Evolutionary conservation across 2,888 invertebrate genomes (phyloP), one percentile per base, ranked within the genome.

Genomic region (Plagodis dolabraria): DNA sequence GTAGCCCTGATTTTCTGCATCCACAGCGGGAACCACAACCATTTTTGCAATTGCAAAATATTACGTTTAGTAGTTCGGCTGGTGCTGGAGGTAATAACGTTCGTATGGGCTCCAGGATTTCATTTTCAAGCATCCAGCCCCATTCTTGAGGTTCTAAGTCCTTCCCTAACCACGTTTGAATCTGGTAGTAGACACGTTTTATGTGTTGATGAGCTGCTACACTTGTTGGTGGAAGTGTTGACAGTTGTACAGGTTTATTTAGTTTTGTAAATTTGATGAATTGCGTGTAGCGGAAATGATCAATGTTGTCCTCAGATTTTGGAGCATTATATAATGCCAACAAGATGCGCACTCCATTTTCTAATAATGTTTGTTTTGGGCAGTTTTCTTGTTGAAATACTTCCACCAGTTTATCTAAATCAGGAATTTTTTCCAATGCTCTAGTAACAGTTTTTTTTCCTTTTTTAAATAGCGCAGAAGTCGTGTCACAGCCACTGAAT

Each of bases 311-410:
- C 67, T 57, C 69, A 67, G 69, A 65, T 77, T 77, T 75, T 64
- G 77, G 70, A 79, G 75, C 76, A 75, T 74, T 75, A 71, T 79
- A 81, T 49, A 78, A 54, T 72, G 77, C 76, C 64, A 79, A 68
- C 40, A 79, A 69, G 65, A 69, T 74, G 46, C 68, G 67, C 49
- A 64, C 62, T 70, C 65, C 67, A 68, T 63, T 66, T 60, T 68
- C 66, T 45, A 61, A 61, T 73, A 77, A 76, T 73, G 57, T 68
- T 69, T 79, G 72, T 64, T 54, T 59, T 9, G 76, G 70, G 67
- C 74, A 79, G 68, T 80, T 82, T 80, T 77, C 75, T 77, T 77
- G 63, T 74, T 74, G 65, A 63, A 69, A 71, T 66, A 64, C 64
- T 69, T 63, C 60, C 48, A 49, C 66, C 56, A 66, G 65, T 67